Evolutionary conservation across 1,140 invertebrate genomes (phyloP).

Genomic region (Goniozus legneri): DNA sequence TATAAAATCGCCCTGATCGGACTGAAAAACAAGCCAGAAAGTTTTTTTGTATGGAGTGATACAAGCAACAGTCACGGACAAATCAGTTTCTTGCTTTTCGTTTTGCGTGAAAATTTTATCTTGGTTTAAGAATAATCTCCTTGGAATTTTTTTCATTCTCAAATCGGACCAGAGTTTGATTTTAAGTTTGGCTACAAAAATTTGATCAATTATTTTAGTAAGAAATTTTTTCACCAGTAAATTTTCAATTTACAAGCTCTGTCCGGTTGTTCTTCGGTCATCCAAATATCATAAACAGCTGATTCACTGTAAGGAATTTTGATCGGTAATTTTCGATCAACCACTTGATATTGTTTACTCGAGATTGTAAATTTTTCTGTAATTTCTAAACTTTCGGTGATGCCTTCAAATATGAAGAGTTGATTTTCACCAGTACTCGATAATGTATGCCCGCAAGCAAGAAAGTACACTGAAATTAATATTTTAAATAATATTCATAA

Average conservation of each 20-base stretch:
- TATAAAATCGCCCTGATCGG: constrained; percentile 28
- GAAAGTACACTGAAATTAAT: constrained; percentile 22
- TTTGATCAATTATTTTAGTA: not conserved
- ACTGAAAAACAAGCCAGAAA: constrained; percentile 28
- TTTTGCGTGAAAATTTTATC: constrained; percentile 12
- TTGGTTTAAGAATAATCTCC: constrained; percentile 26
- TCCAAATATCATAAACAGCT: constrained; percentile 26
- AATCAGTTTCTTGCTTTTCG: not conserved
- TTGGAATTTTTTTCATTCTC: constrained; percentile 21
- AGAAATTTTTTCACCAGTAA: not conserved
- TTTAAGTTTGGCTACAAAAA: constrained; percentile 15
- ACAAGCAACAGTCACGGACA: constrained; percentile 24
- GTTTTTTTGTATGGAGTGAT: constrained; percentile 9
- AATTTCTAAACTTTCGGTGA: constrained; percentile 13
- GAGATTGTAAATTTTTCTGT: constrained; percentile 17
- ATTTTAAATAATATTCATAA: not conserved
- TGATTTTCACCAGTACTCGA: constrained; percentile 32
- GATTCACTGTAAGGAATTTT: constrained; percentile 25
- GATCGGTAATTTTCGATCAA: constrained; percentile 21
- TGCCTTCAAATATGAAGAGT: constrained; percentile 32
- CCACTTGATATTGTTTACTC: constrained; percentile 25
- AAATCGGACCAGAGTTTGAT: constrained; percentile 22
- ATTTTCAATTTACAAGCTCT: constrained; percentile 15
- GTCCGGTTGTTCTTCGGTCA: constrained; percentile 20
- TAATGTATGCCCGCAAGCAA: constrained; percentile 38